Percentiles rank a stretch among this genome's conserved stretches.
These are phyloP conservation scores for Siderastrea radians DNA, from an alignment of 92 coral and sea anemone genomes.

Conservation along the genomic window DNA sequence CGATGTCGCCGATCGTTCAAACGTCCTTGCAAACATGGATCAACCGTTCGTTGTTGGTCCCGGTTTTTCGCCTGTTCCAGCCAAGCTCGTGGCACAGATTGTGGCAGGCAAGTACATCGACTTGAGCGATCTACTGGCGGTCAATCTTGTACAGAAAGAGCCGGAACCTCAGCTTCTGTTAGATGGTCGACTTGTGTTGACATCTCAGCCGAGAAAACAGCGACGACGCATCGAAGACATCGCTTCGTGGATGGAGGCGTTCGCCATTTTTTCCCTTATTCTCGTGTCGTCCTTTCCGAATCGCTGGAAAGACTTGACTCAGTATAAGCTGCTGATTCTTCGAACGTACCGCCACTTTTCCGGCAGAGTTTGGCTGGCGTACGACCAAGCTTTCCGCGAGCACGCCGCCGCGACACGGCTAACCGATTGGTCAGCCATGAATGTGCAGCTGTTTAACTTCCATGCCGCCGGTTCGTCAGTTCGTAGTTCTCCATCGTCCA, in stretches of 20 bases:
- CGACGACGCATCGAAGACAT: neutral
- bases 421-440: constrained; percentile 31
- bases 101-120: too few relatives aligned
- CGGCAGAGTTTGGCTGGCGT: neutral
- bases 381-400: constrained; percentile 27
- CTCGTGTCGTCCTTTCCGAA: neutral
- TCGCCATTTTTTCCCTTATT: neutral
- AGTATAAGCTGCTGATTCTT: neutral
- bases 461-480: constrained; percentile 27
- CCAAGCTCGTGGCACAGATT: too few relatives aligned
- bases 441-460: constrained; percentile 19
- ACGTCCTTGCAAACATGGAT: too few relatives aligned
- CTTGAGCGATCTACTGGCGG: too few relatives aligned
- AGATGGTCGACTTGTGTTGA: too few relatives aligned
- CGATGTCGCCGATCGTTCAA: too few relatives aligned
- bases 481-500: neutral
- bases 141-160: too few relatives aligned
- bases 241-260: constrained; percentile 1
- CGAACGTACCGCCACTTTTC: neutral
- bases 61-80: too few relatives aligned
- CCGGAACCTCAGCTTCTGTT: too few relatives aligned
- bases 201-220: too few relatives aligned
- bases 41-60: too few relatives aligned
- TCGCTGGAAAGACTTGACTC: neutral
- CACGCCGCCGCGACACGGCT: constrained; percentile 56